Evolutionary conservation across 2,888 invertebrate genomes (phyloP).

Genomic region (Drosophila cyrtoloma): DNA sequence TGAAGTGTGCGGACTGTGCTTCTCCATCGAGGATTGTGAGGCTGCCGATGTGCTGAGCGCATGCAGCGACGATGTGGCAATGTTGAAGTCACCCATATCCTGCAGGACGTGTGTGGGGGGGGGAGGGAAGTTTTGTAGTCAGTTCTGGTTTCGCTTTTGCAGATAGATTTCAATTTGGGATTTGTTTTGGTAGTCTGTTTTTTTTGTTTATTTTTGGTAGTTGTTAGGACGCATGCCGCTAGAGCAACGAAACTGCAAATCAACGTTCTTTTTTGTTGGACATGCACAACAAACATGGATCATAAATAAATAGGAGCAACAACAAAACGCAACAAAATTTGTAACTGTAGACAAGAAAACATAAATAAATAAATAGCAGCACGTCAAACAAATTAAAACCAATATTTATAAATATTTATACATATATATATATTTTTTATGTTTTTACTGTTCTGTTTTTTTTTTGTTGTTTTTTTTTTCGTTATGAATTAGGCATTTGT

Average conservation of each 20-base stretch:
- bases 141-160: slow-evolving; percentile 9
- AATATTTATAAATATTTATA: slow-evolving; percentile 67
- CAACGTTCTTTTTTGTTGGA: slow-evolving; percentile 40
- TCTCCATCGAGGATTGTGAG: slow-evolving; percentile 75
- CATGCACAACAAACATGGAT: slow-evolving; percentile 55
- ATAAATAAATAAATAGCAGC: slow-evolving; percentile 35
- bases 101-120: slow-evolving; percentile 65
- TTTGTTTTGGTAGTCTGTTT: slow-evolving; percentile 14
- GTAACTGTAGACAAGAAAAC: slow-evolving; percentile 42
- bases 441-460: slow-evolving; percentile 28
- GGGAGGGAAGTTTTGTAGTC: slow-evolving; percentile 19
- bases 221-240: slow-evolving; percentile 56
- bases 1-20: slow-evolving; percentile 87
- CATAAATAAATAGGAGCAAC: slow-evolving; percentile 35
- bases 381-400: slow-evolving; percentile 66
- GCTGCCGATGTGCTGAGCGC: slow-evolving; percentile 85
- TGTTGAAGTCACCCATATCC: slow-evolving; percentile 88
- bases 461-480: slow-evolving; percentile 40
- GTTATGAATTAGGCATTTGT: slow-evolving; percentile 45
- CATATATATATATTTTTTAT: slow-evolving; percentile 57
- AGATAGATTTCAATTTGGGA: not conserved
- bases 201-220: slow-evolving; percentile 2
- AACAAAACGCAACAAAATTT: slow-evolving; percentile 40
- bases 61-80: slow-evolving; percentile 88
- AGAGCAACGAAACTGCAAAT: slow-evolving; percentile 49